These are phyloP conservation scores for Ceyx margarethae DNA, from an alignment of 2,113 vertebrate genomes.

Conservation along the genomic window DNA sequence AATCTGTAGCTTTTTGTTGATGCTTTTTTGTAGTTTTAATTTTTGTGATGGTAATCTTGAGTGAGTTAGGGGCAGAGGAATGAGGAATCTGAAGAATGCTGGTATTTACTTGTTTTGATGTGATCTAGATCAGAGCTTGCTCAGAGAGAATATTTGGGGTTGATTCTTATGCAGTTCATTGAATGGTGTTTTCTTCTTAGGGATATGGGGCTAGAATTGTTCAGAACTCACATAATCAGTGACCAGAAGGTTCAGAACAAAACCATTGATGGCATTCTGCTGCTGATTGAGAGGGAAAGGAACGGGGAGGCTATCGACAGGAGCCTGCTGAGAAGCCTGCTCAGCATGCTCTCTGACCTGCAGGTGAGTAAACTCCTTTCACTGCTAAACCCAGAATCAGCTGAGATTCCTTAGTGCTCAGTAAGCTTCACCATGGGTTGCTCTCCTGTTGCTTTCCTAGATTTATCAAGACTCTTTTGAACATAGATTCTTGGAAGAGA, in stretches of 20 bases:
- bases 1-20: background rate
- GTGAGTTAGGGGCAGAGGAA: background rate
- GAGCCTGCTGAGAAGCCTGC: slow-evolving; percentile 92
- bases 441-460: slow-evolving; percentile 63
- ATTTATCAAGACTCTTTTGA: slow-evolving; percentile 99
- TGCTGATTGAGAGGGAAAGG: slow-evolving; percentile 93
- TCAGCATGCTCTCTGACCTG: slow-evolving; percentile 97
- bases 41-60: background rate
- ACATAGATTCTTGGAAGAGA: slow-evolving; percentile 96
- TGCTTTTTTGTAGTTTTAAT: background rate
- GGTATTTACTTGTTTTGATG: background rate
- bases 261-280: slow-evolving; percentile 96
- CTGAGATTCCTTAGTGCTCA: background rate
- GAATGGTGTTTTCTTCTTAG: slow-evolving; percentile 71
- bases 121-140: background rate
- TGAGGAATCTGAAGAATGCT: background rate
- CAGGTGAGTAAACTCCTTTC: slow-evolving; percentile 78
- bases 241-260: slow-evolving; percentile 98
- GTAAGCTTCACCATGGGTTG: background rate
- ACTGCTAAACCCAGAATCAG: background rate
- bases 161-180: background rate
- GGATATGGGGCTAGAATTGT: slow-evolving; percentile 99
- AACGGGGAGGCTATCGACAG: slow-evolving; percentile 95
- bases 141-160: background rate
- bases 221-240: slow-evolving; percentile 98